Percentiles rank a stretch among this genome's conserved stretches.
Conservation (phyloP, 1,140 invertebrate species). For the Dendroctonus ponderosae region DNA sequence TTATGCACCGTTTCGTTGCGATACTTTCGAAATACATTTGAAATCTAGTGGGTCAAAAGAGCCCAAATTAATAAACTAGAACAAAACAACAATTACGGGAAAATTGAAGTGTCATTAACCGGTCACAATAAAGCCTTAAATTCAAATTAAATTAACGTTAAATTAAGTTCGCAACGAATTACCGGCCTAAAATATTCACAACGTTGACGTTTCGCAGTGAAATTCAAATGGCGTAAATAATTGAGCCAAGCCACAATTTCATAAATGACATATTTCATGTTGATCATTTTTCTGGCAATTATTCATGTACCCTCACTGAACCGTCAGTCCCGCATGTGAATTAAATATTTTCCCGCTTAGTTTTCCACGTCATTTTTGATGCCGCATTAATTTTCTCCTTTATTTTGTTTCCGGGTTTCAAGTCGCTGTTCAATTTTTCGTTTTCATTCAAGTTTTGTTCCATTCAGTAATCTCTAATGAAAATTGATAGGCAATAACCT, state of each 20-base stretch:
- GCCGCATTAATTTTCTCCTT: constrained; percentile 24
- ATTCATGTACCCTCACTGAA: constrained; percentile 30
- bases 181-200: constrained; percentile 33
- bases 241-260: constrained; percentile 38
- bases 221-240: constrained; percentile 38
- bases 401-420: neutral
- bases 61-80: too few relatives aligned
- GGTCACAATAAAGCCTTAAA: constrained; percentile 1
- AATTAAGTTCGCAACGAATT: constrained; percentile 36
- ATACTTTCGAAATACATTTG: too few relatives aligned
- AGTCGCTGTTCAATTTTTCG: neutral
- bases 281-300: constrained; percentile 33
- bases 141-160: constrained; percentile 31
- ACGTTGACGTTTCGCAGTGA: constrained; percentile 34
- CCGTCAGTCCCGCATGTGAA: constrained; percentile 20
- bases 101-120: too few relatives aligned
- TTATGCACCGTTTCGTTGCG: too few relatives aligned
- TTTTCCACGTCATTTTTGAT: constrained; percentile 17
- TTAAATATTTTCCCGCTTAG: constrained; percentile 20
- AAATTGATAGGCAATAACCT: too few relatives aligned
- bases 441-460: neutral
- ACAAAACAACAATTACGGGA: too few relatives aligned
- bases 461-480: too few relatives aligned
- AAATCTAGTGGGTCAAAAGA: too few relatives aligned
- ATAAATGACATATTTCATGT: constrained; percentile 39